Conservation (phyloP, 2,113 vertebrate species). For the Boulengerochromis microlepis region DNA sequence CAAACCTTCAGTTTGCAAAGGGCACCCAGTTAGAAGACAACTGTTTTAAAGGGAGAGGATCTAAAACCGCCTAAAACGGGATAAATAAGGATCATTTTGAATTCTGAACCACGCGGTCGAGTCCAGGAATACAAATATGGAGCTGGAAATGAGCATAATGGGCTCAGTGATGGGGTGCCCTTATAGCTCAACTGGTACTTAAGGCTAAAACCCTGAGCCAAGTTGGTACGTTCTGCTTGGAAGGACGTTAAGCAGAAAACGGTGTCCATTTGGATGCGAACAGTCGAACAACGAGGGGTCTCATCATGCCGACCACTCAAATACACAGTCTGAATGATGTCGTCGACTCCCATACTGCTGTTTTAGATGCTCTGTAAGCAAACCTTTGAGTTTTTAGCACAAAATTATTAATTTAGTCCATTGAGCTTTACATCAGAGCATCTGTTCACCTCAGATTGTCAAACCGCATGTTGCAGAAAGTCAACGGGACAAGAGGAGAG, state of each 20-base stretch:
- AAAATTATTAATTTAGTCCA: neutral
- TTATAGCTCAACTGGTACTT: neutral
- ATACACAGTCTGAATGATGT: neutral
- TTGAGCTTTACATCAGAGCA: neutral
- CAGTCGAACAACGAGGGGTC: accelerated
- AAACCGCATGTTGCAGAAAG: neutral
- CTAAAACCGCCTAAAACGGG: accelerated
- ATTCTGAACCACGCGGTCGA: accelerated
- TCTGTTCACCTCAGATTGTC: neutral
- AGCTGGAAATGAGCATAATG: neutral
- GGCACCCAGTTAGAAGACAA: neutral
- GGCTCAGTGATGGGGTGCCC: neutral
- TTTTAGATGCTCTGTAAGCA: neutral
- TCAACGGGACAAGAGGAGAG: neutral
- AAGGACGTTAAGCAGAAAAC: neutral
- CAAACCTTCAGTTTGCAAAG: neutral
- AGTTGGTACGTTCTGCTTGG: neutral
- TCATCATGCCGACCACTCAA: neutral
- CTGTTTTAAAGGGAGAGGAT: neutral
- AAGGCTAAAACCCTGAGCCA: neutral
- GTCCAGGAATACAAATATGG: neutral
- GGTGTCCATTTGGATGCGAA: neutral
- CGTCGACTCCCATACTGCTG: neutral
- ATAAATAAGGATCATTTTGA: neutral
- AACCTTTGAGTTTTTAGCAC: neutral